phyloP scores from a whole-genome alignment of 2,888 invertebrate species.

The Hetaerina titia region DNA sequence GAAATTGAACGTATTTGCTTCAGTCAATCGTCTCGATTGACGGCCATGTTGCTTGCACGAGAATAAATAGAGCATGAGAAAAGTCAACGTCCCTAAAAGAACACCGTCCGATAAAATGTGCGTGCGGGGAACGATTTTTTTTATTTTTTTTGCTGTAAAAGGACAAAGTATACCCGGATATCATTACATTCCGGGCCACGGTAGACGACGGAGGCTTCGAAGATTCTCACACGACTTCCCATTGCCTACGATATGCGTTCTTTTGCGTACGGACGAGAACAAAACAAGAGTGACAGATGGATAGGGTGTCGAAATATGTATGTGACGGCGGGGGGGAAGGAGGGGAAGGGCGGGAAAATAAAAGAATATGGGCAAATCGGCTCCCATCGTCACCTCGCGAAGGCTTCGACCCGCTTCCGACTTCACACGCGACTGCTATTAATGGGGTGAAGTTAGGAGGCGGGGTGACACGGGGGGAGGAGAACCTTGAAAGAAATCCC shows the following conservation, averaged over 20 bases:
- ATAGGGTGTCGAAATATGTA: neutral
- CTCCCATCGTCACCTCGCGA: neutral
- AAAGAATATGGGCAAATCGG: neutral
- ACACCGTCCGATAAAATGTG: neutral
- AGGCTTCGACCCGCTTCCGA: neutral
- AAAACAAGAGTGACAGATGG: neutral
- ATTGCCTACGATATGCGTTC: neutral
- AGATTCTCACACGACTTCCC: neutral
- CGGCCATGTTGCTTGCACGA: neutral
- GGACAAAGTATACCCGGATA: neutral
- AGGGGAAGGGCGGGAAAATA: neutral
- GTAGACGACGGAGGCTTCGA: neutral
- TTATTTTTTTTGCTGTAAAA: neutral
- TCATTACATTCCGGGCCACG: neutral
- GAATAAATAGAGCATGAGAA: neutral
- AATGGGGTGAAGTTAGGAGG: neutral
- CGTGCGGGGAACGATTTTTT: neutral
- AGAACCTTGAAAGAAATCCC: conserved; percentile 19
- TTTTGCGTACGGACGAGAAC: neutral
- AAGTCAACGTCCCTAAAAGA: neutral
- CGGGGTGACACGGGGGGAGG: neutral
- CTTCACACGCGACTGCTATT: conserved; percentile 9
- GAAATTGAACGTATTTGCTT: neutral
- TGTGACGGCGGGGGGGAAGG: neutral
- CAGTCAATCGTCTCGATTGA: neutral